phyloP scores from a whole-genome alignment of 1,140 invertebrate genomes.

The Drosophila willistoni region DNA sequence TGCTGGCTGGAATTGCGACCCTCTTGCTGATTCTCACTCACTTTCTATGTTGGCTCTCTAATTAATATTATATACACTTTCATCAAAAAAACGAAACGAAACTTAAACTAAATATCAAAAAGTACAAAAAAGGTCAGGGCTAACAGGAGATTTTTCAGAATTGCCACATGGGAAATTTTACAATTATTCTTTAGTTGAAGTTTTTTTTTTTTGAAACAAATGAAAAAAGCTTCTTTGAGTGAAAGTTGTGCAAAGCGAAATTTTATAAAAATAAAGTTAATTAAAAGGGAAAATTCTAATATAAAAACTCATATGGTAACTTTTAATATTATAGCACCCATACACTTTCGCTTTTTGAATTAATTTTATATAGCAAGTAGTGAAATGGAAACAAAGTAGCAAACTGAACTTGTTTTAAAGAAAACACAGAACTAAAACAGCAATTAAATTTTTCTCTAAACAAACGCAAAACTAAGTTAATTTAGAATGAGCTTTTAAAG shows the following conservation, averaged over 20 bases:
- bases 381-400: too few relatives aligned
- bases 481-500: too few relatives aligned
- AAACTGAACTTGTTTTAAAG: too few relatives aligned
- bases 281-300: neutral
- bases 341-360: too few relatives aligned
- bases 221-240: neutral
- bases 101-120: slow-evolving; percentile 9
- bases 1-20: slow-evolving; percentile 23
- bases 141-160: slow-evolving; percentile 28
- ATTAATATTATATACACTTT: slow-evolving; percentile 68
- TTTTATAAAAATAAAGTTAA: neutral
- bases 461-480: too few relatives aligned
- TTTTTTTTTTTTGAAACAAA: neutral
- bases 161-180: slow-evolving; percentile 54
- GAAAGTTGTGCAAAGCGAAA: neutral
- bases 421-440: too few relatives aligned
- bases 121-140: slow-evolving; percentile 63
- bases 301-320: too few relatives aligned
- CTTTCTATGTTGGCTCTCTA: slow-evolving; percentile 44
- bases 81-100: slow-evolving; percentile 9
- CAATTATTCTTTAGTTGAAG: slow-evolving; percentile 42
- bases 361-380: too few relatives aligned
- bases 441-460: too few relatives aligned
- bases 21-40: slow-evolving; percentile 13
- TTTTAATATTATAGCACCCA: too few relatives aligned